Conservation (phyloP, 2,888 invertebrate genomes). For the Dorcus hopei region DNA sequence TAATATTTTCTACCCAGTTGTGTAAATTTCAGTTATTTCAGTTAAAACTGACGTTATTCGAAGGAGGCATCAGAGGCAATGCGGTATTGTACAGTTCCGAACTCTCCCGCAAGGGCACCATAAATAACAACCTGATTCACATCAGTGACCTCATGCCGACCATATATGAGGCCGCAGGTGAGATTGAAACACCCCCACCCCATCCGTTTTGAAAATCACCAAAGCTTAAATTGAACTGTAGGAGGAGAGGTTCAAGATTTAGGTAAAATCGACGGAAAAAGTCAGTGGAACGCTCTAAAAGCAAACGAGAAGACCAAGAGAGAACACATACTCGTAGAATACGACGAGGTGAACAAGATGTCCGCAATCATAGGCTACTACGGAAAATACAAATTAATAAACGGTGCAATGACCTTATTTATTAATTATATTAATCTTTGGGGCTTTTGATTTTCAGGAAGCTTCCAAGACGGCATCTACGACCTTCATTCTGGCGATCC, state of each 20-base stretch:
- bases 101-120: constrained; percentile 51
- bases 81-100: constrained; percentile 74
- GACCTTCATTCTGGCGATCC: constrained; percentile 34
- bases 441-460: constrained; percentile 7
- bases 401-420: constrained; percentile 29
- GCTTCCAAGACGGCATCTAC: constrained; percentile 27
- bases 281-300: constrained; percentile 42
- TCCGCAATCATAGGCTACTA: constrained; percentile 41
- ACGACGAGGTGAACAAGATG: constrained; percentile 40
- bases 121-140: constrained; percentile 68
- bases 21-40: too few relatives aligned
- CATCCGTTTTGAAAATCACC: neutral
- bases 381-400: constrained; percentile 40
- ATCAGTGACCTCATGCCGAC: constrained; percentile 85
- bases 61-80: constrained; percentile 78
- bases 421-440: neutral
- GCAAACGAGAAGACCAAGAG: constrained; percentile 20
- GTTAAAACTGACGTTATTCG: constrained; percentile 79
- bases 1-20: too few relatives aligned
- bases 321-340: constrained; percentile 37
- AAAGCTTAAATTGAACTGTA: constrained; percentile 22
- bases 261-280: constrained; percentile 42
- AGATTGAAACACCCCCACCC: neutral
- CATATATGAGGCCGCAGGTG: constrained; percentile 44
- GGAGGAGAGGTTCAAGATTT: constrained; percentile 44